Conservation (phyloP, 2,797 vertebrate genomes). For the Gymnodraco acuticeps region DNA sequence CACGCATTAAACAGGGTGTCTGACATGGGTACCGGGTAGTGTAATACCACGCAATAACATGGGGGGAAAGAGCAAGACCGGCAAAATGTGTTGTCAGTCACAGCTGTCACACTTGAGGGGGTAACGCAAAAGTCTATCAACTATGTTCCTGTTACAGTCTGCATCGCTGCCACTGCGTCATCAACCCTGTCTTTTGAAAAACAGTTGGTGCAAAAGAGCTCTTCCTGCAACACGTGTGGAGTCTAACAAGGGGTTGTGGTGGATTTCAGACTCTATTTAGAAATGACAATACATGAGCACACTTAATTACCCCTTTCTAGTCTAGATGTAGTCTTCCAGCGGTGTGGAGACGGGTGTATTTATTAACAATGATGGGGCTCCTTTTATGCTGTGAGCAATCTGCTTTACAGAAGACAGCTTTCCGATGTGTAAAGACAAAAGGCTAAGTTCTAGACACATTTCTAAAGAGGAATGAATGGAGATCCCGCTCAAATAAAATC, state of each 20-base stretch:
- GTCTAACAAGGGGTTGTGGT: slow-evolving; percentile 77
- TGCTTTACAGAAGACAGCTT: slow-evolving; percentile 61
- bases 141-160: slow-evolving; percentile 61
- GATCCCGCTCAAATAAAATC: slow-evolving; percentile 63
- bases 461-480: slow-evolving; percentile 56
- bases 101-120: slow-evolving; percentile 77
- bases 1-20: slow-evolving; percentile 77
- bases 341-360: slow-evolving; percentile 75
- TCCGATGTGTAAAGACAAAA: slow-evolving; percentile 57
- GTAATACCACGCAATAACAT: slow-evolving; percentile 80
- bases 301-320: slow-evolving; percentile 82
- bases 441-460: slow-evolving; percentile 55
- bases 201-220: slow-evolving; percentile 62
- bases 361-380: slow-evolving; percentile 80
- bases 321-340: slow-evolving; percentile 83
- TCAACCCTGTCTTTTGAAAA: slow-evolving; percentile 74
- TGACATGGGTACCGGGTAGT: slow-evolving; percentile 77
- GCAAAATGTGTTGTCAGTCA: slow-evolving; percentile 78
- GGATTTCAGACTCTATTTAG: slow-evolving; percentile 81
- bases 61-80: slow-evolving; percentile 71
- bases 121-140: slow-evolving; percentile 72
- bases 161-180: slow-evolving; percentile 57
- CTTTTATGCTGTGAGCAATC: slow-evolving; percentile 74
- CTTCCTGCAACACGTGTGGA: slow-evolving; percentile 63
- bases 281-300: slow-evolving; percentile 84